Evolutionary conservation across 2,113 vertebrate species (phyloP).

Genomic region (Oreochromis spilurus): DNA sequence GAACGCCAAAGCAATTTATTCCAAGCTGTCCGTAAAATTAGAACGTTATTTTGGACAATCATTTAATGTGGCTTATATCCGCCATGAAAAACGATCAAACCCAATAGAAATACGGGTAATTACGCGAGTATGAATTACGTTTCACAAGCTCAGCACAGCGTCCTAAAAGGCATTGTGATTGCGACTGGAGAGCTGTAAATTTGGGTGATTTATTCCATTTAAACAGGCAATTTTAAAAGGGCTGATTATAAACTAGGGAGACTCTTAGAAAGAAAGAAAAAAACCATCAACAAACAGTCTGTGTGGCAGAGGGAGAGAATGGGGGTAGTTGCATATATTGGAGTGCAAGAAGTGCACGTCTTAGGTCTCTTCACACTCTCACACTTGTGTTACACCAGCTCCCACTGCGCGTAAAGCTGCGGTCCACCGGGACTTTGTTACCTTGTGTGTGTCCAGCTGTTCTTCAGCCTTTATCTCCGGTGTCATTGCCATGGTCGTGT

Average conservation of each 20-base stretch:
- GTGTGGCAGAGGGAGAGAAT: neutral
- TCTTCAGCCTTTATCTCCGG: neutral
- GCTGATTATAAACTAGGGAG: neutral
- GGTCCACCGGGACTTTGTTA: neutral
- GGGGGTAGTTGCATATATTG: neutral
- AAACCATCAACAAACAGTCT: neutral
- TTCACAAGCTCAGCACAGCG: neutral
- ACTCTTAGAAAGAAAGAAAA: neutral
- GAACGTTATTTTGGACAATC: neutral
- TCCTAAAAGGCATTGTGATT: neutral
- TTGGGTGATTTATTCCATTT: neutral
- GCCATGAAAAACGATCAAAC: neutral
- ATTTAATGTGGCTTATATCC: neutral
- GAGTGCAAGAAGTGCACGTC: neutral
- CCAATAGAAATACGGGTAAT: neutral
- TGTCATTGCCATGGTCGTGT: conserved; percentile 53
- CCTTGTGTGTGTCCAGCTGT: neutral
- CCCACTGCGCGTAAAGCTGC: neutral
- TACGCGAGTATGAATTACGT: neutral
- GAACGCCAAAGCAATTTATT: neutral
- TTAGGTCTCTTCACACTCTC: neutral
- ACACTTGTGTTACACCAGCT: neutral
- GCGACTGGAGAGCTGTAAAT: neutral
- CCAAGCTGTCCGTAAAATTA: neutral
- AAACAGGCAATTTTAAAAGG: neutral